Evolutionary conservation across 2,113 vertebrate genomes (phyloP).

Genomic region (Cavia porcellus): DNA sequence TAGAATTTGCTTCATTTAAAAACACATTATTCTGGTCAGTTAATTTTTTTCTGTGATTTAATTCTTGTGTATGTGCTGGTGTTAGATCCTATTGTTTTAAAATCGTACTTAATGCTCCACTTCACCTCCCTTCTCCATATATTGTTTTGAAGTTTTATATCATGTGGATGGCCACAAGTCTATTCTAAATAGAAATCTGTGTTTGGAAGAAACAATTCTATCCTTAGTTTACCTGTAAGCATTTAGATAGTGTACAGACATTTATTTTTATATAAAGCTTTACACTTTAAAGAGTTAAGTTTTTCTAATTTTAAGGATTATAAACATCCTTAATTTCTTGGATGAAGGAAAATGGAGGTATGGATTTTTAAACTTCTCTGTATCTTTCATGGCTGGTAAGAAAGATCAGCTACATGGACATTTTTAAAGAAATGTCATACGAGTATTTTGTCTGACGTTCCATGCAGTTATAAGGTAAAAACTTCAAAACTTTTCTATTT

Average conservation of each 20-base stretch:
- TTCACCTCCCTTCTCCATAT: neutral
- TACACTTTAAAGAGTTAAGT: neutral
- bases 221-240: neutral
- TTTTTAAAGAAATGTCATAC: neutral
- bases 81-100: conserved; percentile 59
- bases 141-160: neutral
- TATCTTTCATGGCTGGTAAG: neutral
- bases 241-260: neutral
- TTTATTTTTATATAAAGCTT: neutral
- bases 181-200: neutral
- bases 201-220: neutral
- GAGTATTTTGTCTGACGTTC: neutral
- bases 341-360: neutral
- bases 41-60: conserved; percentile 56
- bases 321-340: neutral
- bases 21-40: neutral
- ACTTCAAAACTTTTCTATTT: conserved; percentile 16
- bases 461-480: conserved; percentile 63
- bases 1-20: conserved; percentile 73
- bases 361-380: neutral
- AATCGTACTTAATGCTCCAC: conserved; percentile 24
- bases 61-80: neutral
- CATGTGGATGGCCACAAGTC: neutral
- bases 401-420: neutral
- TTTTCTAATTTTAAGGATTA: conserved; percentile 23